Percentiles rank a stretch among this genome's conserved stretches.
These are phyloP conservation scores for Pristionchus japonicus DNA, from an alignment of 2,888 invertebrate species.

Conservation along the genomic window DNA sequence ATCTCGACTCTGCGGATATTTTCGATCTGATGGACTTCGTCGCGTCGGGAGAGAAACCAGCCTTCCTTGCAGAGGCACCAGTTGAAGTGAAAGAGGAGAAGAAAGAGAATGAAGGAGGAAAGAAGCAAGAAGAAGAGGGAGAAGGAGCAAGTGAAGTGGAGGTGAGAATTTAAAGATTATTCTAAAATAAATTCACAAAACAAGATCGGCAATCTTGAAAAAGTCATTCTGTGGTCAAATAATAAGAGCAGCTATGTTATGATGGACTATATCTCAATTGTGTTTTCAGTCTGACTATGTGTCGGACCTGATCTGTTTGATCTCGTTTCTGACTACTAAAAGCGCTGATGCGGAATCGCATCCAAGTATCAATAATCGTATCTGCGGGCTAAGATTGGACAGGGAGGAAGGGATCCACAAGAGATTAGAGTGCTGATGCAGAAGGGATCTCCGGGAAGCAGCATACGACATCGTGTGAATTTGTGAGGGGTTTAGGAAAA, in stretches of 20 bases:
- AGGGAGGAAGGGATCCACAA: background rate
- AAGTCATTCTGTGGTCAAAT: too few relatives aligned
- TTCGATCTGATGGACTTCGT: constrained; percentile 49
- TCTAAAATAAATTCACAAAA: background rate
- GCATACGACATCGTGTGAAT: background rate
- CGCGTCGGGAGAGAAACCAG: background rate
- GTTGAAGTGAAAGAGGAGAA: constrained; percentile 30
- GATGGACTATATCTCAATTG: background rate
- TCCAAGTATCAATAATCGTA: background rate
- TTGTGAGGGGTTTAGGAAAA: background rate
- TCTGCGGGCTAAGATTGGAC: background rate
- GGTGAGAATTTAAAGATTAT: background rate
- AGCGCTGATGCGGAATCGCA: background rate
- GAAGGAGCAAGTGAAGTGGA: constrained; percentile 39
- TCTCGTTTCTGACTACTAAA: background rate
- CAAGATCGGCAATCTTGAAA: too few relatives aligned
- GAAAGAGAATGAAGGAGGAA: constrained; percentile 16
- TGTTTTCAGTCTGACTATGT: background rate
- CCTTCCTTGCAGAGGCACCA: background rate
- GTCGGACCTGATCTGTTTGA: background rate
- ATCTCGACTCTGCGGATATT: constrained; percentile 48
- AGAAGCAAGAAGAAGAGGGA: constrained; percentile 10
- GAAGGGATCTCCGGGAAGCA: background rate
- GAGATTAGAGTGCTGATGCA: background rate
- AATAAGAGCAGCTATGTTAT: too few relatives aligned